Evolutionary conservation across 2,797 vertebrate genomes (phyloP), one percentile per base, ranked within the genome.

Genomic region (Salarias fasciatus): DNA sequence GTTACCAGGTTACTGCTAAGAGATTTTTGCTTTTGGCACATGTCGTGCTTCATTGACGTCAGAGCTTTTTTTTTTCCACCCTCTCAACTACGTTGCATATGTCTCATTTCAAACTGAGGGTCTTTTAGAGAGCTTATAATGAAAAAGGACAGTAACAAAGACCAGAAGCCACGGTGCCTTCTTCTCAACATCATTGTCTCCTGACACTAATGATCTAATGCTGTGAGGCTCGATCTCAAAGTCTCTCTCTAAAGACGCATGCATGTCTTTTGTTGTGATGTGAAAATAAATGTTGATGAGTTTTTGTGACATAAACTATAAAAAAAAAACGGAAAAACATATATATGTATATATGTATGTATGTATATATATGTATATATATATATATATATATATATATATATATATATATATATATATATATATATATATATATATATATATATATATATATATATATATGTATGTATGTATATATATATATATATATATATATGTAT

Each of bases 1-100:
- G 88, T 93, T 91, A 88, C 91, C 84, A 86, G 86, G 84, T 86
- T 90, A 82, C 93, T 77, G 87, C 80, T 73, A 86, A 88, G 82
- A 89, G 80, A 83, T 77, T 74, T 85, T 88, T 62, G 58, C 79
- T 91, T 88, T 90, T 87, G 77, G 88, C 80, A 81, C 79, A 87
- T 82, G 79, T 80, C 44, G 45, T 86, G 78, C 72, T 73, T 85
- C 86, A 88, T 86, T 93, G 91, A 93, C 90, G 91, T 93, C 92
- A 92, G 77, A 72, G 72, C 49, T 75, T 42, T 62, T 82, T 37
- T 24, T 37, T 74, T 72, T 69, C 59, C 72, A 76, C 53, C 66
- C 62, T 78, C 73, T 83, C 58, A 69, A 81, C 67, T 78, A 64
- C 54, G 11, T 72, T 29, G 62, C 53, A 42, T 70, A 76, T 77